Evolutionary conservation across 23 tunicate genomes (phyloP).

Genomic region (Botrylloides violaceus): DNA sequence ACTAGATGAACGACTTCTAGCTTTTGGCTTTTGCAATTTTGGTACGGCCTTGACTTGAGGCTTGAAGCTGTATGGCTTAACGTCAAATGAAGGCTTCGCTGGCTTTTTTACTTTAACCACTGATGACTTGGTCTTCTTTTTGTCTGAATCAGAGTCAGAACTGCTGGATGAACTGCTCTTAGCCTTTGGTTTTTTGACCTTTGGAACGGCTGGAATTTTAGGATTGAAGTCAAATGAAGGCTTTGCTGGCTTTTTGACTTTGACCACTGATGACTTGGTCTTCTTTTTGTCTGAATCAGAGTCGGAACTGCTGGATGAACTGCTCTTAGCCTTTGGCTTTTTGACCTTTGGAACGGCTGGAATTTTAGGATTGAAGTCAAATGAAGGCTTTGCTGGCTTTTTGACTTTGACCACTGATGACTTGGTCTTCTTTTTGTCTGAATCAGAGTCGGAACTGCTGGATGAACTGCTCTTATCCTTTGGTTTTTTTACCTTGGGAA

Average conservation of each 20-base stretch:
- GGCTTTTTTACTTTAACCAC: constrained; percentile 17
- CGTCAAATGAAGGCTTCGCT: neutral
- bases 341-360: neutral
- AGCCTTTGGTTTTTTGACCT: constrained; percentile 7
- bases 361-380: too few species aligned
- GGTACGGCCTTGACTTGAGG: neutral
- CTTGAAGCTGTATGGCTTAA: too few species aligned
- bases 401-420: neutral
- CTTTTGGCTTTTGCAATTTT: neutral
- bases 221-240: neutral
- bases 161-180: constrained; percentile 13
- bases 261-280: neutral
- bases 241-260: neutral
- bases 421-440: constrained; percentile 4
- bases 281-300: constrained; percentile 10
- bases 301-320: neutral
- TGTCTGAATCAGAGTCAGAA: constrained; percentile 15
- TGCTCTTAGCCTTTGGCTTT: neutral
- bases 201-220: constrained; percentile 11
- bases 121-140: neutral
- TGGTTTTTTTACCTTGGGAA: neutral
- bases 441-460: constrained; percentile 8
- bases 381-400: too few species aligned
- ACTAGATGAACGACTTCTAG: neutral
- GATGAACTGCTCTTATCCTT: neutral